These are phyloP conservation scores for Tursiops truncatus DNA, from an alignment of 2,113 vertebrate species.

Conservation along the genomic window DNA sequence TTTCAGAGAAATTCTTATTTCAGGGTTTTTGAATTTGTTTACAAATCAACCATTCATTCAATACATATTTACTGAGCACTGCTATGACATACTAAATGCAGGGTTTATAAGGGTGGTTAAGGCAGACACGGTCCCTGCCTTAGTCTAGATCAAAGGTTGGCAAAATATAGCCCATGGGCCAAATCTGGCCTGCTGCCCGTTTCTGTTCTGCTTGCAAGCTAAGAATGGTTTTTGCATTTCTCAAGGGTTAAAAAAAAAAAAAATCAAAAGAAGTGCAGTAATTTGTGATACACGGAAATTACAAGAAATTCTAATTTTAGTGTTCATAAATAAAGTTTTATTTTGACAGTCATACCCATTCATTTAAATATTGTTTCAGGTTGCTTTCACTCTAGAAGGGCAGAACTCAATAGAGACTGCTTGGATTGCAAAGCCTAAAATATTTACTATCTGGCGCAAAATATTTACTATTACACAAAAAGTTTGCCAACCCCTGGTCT, in stretches of 20 bases:
- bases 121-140: background rate
- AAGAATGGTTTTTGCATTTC: background rate
- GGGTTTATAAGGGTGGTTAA: background rate
- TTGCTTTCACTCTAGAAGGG: background rate
- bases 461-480: background rate
- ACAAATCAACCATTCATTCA: conserved; percentile 47
- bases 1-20: conserved; percentile 54
- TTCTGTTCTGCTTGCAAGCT: background rate
- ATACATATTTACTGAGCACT: conserved; percentile 48
- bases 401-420: background rate
- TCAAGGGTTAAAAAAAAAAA: background rate
- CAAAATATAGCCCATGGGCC: background rate
- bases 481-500: background rate
- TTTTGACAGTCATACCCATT: background rate
- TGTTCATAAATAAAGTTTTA: background rate
- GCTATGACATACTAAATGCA: background rate
- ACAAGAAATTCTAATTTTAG: background rate
- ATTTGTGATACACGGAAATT: background rate
- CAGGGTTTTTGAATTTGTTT: conserved; percentile 54
- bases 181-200: background rate
- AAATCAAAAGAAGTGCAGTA: background rate
- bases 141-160: conserved; percentile 21
- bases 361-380: background rate
- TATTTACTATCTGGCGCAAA: background rate
- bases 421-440: background rate